A percentile compares a stretch with the other conserved stretches of the same genome.
Evolutionary conservation across 1,140 invertebrate species (phyloP).

Genomic region (Gonioctena quinquepunctata): DNA sequence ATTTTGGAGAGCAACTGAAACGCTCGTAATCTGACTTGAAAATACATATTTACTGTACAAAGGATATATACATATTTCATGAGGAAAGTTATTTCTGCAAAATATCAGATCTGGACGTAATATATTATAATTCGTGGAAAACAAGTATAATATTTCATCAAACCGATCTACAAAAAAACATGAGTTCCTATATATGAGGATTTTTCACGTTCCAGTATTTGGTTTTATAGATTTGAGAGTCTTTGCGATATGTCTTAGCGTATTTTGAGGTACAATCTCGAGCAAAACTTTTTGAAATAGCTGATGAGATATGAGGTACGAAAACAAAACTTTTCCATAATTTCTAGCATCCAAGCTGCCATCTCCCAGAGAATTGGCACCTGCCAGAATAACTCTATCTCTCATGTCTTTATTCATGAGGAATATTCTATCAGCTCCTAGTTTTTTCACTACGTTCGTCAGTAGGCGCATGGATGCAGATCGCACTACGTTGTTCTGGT

Average conservation of each 20-base stretch:
- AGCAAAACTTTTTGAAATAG: slow-evolving; percentile 67
- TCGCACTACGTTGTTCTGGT: slow-evolving; percentile 85
- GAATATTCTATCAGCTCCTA: slow-evolving; percentile 76
- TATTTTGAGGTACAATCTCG: slow-evolving; percentile 68
- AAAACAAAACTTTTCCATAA: slow-evolving; percentile 70
- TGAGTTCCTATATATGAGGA: no score
- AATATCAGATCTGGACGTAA: no score
- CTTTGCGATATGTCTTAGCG: slow-evolving; percentile 69
- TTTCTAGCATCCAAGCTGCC: slow-evolving; percentile 83
- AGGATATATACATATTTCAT: no score
- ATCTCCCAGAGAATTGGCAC: slow-evolving; percentile 83
- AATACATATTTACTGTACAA: no score
- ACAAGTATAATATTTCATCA: no score
- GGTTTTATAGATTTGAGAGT: slow-evolving; percentile 55
- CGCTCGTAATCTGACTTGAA: no score
- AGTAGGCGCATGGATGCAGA: slow-evolving; percentile 80
- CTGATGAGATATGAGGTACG: slow-evolving; percentile 62
- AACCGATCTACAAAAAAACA: no score
- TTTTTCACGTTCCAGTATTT: not conserved
- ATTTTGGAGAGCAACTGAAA: no score
- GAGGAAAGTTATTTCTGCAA: no score
- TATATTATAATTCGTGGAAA: no score
- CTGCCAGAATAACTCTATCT: slow-evolving; percentile 77
- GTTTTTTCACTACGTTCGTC: slow-evolving; percentile 67
- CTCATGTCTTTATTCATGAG: slow-evolving; percentile 75